These are phyloP conservation scores for Halocynthia roretzi DNA, from an alignment of 23 tunicate genomes.

Conservation along the genomic window DNA sequence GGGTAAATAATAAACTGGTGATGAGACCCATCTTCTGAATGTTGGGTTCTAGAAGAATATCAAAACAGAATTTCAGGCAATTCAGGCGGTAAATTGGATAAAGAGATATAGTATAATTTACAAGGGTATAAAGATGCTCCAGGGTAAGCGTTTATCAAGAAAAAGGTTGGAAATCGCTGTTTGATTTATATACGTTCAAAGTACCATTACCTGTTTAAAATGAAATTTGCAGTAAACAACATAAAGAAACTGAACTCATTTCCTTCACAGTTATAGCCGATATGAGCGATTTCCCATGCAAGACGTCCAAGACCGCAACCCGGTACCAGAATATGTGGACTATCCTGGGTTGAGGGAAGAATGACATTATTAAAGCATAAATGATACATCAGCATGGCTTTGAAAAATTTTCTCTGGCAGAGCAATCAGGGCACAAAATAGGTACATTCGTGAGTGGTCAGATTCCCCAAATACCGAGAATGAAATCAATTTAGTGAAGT, in stretches of 20 bases:
- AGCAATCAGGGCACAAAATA: too few species aligned
- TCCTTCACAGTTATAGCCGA: conserved; percentile 84
- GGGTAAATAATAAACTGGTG: conserved; percentile 82
- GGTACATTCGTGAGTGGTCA: too few species aligned
- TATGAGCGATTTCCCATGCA: conserved; percentile 89
- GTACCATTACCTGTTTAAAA: conserved; percentile 50
- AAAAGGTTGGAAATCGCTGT: too few species aligned
- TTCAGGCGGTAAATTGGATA: not conserved
- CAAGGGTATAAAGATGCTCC: too few species aligned
- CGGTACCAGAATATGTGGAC: conserved; percentile 55
- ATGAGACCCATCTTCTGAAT: conserved; percentile 30
- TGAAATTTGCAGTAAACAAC: conserved; percentile 85
- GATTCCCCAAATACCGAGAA: too few species aligned
- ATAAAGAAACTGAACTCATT: conserved; percentile 92
- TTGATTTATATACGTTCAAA: not conserved
- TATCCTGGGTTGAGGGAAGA: not conserved
- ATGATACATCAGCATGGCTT: too few species aligned
- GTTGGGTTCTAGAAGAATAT: conserved; percentile 5
- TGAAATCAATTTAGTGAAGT: too few species aligned
- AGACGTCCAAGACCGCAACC: conserved; percentile 96
- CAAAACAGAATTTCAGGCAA: not conserved
- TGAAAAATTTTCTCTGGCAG: too few species aligned
- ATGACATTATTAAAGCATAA: too few species aligned
- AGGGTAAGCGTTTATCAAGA: too few species aligned
- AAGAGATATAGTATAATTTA: too few species aligned